Percentiles rank a stretch among this genome's conserved stretches.
These are phyloP conservation scores for Helleia helle DNA, from an alignment of 2,888 invertebrate species.

Conservation along the genomic window DNA sequence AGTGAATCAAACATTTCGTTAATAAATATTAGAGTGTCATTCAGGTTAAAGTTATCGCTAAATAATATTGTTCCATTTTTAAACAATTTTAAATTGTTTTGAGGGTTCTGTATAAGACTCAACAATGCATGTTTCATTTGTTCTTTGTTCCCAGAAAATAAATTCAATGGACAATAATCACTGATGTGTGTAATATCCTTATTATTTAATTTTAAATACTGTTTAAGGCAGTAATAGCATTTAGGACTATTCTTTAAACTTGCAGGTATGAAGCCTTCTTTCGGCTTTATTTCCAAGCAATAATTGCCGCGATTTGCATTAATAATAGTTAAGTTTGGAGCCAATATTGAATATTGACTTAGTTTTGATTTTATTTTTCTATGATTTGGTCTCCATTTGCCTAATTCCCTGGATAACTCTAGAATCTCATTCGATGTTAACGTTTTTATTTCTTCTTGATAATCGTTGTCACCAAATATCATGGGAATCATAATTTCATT, in stretches of 20 bases:
- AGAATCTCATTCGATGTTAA: constrained; percentile 40
- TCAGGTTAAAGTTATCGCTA: constrained; percentile 34
- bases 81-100: constrained; percentile 78
- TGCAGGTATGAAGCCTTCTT: constrained; percentile 75
- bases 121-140: constrained; percentile 72
- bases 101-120: constrained; percentile 70
- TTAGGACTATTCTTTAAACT: constrained; percentile 41
- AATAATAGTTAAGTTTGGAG: constrained; percentile 52
- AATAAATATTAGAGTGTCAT: constrained; percentile 25
- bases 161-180: constrained; percentile 80
- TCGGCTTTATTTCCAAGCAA: constrained; percentile 79
- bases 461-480: constrained; percentile 27
- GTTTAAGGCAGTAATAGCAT: constrained; percentile 75
- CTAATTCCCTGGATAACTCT: constrained; percentile 36
- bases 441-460: constrained; percentile 41
- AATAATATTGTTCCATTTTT: constrained; percentile 44
- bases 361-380: constrained; percentile 54
- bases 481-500: constrained; percentile 51
- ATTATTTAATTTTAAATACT: constrained; percentile 66
- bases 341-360: constrained; percentile 56
- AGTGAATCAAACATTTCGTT: constrained; percentile 31
- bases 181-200: constrained; percentile 67
- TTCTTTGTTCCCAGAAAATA: constrained; percentile 76
- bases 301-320: constrained; percentile 42
- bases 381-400: constrained; percentile 39